phyloP scores from a whole-genome alignment of 2,113 vertebrate genomes.

The Lepisosteus osseus region DNA sequence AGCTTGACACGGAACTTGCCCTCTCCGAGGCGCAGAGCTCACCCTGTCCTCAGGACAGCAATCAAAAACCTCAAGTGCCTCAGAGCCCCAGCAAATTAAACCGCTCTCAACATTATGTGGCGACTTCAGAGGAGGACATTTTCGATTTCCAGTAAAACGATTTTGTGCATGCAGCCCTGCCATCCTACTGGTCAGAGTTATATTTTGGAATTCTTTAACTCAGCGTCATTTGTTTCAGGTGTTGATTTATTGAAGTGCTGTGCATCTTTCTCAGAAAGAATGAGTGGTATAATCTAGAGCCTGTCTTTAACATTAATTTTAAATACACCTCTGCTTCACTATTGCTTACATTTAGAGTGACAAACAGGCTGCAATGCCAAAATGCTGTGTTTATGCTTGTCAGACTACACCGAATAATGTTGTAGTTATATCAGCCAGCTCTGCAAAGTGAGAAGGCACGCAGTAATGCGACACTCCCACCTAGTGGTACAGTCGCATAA shows the following conservation, averaged over 20 bases:
- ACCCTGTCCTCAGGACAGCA: too few relatives aligned
- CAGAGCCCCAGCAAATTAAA: too few relatives aligned
- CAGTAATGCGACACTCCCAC: conserved; percentile 46
- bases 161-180: too few relatives aligned
- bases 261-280: conserved; percentile 9
- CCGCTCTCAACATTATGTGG: too few relatives aligned
- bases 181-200: too few relatives aligned
- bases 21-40: too few relatives aligned
- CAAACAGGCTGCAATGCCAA: conserved; percentile 1
- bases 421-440: background rate
- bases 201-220: background rate
- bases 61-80: too few relatives aligned
- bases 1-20: too few relatives aligned
- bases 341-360: background rate
- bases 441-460: background rate
- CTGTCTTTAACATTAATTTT: conserved; percentile 14
- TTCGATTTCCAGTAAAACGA: too few relatives aligned
- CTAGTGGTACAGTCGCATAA: conserved; percentile 35
- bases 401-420: background rate
- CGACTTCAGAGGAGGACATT: too few relatives aligned
- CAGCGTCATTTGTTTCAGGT: conserved; percentile 27
- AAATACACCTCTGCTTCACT: conserved; percentile 1
- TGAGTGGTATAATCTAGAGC: conserved; percentile 40
- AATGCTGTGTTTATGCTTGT: background rate
- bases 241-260: conserved; percentile 11